These are phyloP conservation scores for Drosophila falleni DNA, from an alignment of 2,888 invertebrate species.

Conservation along the genomic window DNA sequence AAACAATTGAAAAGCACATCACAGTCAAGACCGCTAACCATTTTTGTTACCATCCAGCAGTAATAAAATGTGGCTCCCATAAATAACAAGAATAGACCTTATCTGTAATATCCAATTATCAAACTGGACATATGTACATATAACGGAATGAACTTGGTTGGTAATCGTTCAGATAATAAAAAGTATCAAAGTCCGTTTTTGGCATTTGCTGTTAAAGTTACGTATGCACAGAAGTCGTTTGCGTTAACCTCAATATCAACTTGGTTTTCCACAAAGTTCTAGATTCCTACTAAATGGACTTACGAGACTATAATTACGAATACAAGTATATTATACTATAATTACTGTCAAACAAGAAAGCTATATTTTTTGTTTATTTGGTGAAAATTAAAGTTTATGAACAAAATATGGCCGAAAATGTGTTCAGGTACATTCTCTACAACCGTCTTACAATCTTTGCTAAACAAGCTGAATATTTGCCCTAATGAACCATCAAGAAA, in stretches of 20 bases:
- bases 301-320: not conserved
- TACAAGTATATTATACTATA: not conserved
- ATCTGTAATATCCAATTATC: slow-evolving; percentile 55
- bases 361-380: too few species aligned
- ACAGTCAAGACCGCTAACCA: slow-evolving; percentile 1
- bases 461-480: not conserved
- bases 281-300: not conserved
- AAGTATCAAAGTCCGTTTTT: slow-evolving; percentile 39
- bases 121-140: slow-evolving; percentile 24
- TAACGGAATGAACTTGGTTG: slow-evolving; percentile 19
- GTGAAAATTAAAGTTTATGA: not conserved
- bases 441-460: not conserved
- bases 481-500: not conserved
- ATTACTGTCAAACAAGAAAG: not conserved
- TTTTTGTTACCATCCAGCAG: slow-evolving; percentile 27
- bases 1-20: slow-evolving; percentile 2
- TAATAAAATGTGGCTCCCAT: slow-evolving; percentile 26
- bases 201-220: slow-evolving; percentile 6
- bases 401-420: not conserved
- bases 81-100: slow-evolving; percentile 38
- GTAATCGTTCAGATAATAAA: slow-evolving; percentile 29
- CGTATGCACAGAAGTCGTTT: not conserved
- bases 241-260: not conserved
- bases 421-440: not conserved
- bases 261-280: not conserved